Evolutionary conservation across 2,113 vertebrate genomes (phyloP), one percentile per base, ranked within the genome.

Genomic region (Lontra canadensis): DNA sequence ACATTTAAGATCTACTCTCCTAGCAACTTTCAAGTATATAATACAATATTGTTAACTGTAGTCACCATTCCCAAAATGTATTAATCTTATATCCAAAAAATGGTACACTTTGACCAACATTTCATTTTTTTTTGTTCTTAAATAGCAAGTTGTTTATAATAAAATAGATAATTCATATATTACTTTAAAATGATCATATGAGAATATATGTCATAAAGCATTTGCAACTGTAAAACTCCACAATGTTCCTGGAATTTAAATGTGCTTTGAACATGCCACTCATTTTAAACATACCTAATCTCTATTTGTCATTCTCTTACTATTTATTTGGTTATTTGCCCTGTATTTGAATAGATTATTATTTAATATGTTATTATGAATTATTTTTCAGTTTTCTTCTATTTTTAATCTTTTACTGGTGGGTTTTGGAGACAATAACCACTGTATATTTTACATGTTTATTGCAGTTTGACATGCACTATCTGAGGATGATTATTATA

Each of bases 141-240:
- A 97, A 78, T 96, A 91, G 76, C 89, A 61, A 81, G 95, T 97
- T 97, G 93, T 97, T 98, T 57, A 97, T 95, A 94, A 94, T 96
- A 36, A 93, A 23, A 6, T 69, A 96, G 78, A 84, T 84, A 90
- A 95, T 81, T 97, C 29, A 79, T 83, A 5, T 88, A 15, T 96
- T 96, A 71, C 69, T 97, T 96, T 80, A 95, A 86, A 98, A 63
- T 82, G 69, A 96, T 74, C 59, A 82, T 57, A 91, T 96, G 52
- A 0, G 4, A 97, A 97, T 90, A 96, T 36, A 90, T 97, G 93
- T 94, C 89, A 80, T 95, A 93, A 98, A 97, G 44, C n/a, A 92
- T 98, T 95, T 97, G 93, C 82, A 98, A 89, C 95, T 96, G 94
- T 63, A 94, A 90, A 97, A 96, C 88, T 88, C 5, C 18, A 34